Evolutionary conservation across 1,140 invertebrate species (phyloP).

Genomic region (Drosophila repletoides): DNA sequence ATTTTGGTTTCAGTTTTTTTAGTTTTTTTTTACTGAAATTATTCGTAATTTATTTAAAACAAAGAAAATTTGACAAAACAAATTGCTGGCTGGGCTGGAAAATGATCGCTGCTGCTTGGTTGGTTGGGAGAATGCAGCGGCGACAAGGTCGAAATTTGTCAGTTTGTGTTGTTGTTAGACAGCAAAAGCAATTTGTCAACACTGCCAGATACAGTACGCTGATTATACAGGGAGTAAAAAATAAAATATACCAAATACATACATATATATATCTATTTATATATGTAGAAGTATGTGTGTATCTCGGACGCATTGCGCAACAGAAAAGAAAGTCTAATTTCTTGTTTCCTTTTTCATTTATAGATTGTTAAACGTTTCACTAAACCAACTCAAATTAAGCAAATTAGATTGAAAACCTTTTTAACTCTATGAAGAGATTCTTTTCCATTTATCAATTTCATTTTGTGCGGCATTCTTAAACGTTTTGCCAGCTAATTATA

Average conservation of each 20-base stretch:
- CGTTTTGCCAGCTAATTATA: not conserved
- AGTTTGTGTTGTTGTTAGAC: slow-evolving; percentile 45
- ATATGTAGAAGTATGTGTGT: too few species aligned
- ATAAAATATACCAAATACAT: too few species aligned
- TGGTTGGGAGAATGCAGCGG: slow-evolving; percentile 54
- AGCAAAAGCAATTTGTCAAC: slow-evolving; percentile 65
- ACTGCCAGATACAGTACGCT: slow-evolving; percentile 11
- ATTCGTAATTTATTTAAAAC: slow-evolving; percentile 67
- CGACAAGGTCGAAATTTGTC: slow-evolving; percentile 68
- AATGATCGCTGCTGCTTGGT: slow-evolving; percentile 34
- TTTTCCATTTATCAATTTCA: not conserved
- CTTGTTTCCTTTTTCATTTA: too few species aligned
- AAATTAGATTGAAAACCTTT: too few species aligned
- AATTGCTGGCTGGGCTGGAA: slow-evolving; percentile 44
- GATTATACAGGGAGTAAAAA: too few species aligned
- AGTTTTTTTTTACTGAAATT: slow-evolving; percentile 33
- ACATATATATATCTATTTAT: too few species aligned
- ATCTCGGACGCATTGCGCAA: too few species aligned
- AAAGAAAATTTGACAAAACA: slow-evolving; percentile 67
- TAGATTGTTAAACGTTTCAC: not conserved
- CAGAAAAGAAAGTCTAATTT: too few species aligned
- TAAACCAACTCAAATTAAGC: too few species aligned
- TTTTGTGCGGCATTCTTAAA: not conserved
- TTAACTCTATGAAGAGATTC: too few species aligned
- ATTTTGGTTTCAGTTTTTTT: slow-evolving; percentile 21